Evolutionary conservation across 2,888 invertebrate species (phyloP).

Genomic region (Xylocampa areola): DNA sequence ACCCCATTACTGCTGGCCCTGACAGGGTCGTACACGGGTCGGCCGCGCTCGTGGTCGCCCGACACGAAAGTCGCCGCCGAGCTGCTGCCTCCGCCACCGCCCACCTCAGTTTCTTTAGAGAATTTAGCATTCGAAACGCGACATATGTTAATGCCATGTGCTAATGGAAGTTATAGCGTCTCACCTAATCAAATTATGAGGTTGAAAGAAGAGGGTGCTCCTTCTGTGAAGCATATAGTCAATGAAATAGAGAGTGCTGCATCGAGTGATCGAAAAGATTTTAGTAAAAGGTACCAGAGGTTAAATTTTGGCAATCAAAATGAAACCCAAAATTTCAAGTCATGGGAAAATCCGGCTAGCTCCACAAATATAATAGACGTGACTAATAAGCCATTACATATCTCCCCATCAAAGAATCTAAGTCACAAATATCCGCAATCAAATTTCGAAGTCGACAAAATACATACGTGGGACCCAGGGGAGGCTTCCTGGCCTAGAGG

Average conservation of each 20-base stretch:
- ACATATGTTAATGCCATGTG: constrained; percentile 95
- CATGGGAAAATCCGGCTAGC: constrained; percentile 57
- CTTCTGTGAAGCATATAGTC: constrained; percentile 92
- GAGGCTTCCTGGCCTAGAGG: constrained; percentile 76
- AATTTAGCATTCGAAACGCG: constrained; percentile 91
- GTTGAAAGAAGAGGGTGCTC: constrained; percentile 91
- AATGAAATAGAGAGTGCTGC: constrained; percentile 92
- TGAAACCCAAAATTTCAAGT: constrained; percentile 62
- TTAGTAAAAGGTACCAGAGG: constrained; percentile 70
- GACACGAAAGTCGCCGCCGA: constrained; percentile 91
- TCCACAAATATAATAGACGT: constrained; percentile 54
- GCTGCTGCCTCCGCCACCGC: constrained; percentile 90
- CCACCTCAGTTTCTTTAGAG: constrained; percentile 92
- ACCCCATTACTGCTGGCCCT: constrained; percentile 91
- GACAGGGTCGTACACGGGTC: constrained; percentile 80
- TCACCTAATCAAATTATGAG: constrained; percentile 97
- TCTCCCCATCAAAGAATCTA: constrained; percentile 73
- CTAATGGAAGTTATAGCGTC: constrained; percentile 96
- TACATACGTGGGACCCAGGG: constrained; percentile 92
- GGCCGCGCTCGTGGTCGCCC: constrained; percentile 94
- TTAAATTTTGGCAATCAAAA: constrained; percentile 68
- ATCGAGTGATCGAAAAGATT: constrained; percentile 75
- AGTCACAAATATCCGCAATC: constrained; percentile 72
- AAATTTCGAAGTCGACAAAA: constrained; percentile 82
- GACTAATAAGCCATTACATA: constrained; percentile 60